These are phyloP conservation scores for Hypercompe scribonia DNA, from an alignment of 2,888 invertebrate species.

Conservation along the genomic window DNA sequence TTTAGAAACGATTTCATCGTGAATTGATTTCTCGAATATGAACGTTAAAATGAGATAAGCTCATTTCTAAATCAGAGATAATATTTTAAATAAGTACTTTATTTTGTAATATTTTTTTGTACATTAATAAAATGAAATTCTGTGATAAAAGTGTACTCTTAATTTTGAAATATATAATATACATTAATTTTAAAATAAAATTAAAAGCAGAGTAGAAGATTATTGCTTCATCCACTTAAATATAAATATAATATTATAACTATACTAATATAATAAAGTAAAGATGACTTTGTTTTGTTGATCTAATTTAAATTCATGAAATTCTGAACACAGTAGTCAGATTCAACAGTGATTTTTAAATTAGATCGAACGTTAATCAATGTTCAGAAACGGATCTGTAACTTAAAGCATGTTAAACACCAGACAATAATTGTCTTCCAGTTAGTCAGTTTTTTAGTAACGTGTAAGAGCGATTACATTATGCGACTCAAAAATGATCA, in stretches of 20 bases:
- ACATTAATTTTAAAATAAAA: too few relatives aligned
- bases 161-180: too few relatives aligned
- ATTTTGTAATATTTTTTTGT: too few relatives aligned
- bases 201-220: too few relatives aligned
- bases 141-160: too few relatives aligned
- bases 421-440: neutral
- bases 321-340: neutral
- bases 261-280: too few relatives aligned
- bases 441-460: neutral
- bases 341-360: too few relatives aligned
- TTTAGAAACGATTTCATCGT: conserved; percentile 13
- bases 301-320: neutral
- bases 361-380: neutral
- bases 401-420: neutral
- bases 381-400: neutral
- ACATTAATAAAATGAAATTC: too few relatives aligned
- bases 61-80: neutral
- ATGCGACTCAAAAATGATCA: neutral
- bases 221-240: too few relatives aligned
- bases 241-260: too few relatives aligned
- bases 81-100: neutral
- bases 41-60: neutral
- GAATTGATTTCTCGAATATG: conserved; percentile 3
- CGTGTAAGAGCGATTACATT: neutral
- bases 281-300: neutral